Evolutionary conservation across 2,113 vertebrate genomes (phyloP), one percentile per base, ranked within the genome.

Genomic region (Triplophysa siluroides): DNA sequence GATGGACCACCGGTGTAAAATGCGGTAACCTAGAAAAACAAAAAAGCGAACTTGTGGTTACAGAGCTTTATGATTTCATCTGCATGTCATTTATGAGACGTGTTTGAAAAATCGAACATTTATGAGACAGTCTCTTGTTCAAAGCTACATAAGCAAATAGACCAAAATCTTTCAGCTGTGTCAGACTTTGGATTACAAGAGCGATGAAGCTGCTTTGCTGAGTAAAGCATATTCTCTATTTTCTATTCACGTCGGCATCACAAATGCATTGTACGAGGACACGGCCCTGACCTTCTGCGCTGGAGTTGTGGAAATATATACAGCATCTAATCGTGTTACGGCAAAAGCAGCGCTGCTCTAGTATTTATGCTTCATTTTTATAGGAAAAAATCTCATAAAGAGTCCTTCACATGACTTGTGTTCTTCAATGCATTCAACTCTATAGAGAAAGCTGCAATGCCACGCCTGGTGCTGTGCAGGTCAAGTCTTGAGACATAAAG

Each of bases 131-230:
- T 65, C 65, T 73, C 21, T 41, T 71, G 29, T 80, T 26, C 16
- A n/a, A 33, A 66, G 71, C 63, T 26, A 54, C 29, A 56, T 56
- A 43, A 45, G 71, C 56, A 45, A 61, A 63, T 33, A 47, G 14
- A 18, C 21, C 21, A 21, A 63, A 75, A 47, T 16, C 45, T 38
- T 75, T 75, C 45, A 75, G 56, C 38, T 75, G 72, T 45, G 58
- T 75, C 72, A 75, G 72, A 43, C 41, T 75, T 63, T 75, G 72
- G 56, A 62, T 63, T 63, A 29, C 58, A 45, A 21, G 14, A 75
- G 29, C 45, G 72, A 75, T 47, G 72, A 75, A 75, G 45, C 72
- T 75, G 58, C 72, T 75, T 63, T 75, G 72, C 72, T 62, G 72
- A 75, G 58, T 63, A 75, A 75, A 75, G 72, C 58, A 43, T 23